Base-by-base conservation (phyloP, 2,888 invertebrate species). In the Bruchidius siliquastri region DNA sequence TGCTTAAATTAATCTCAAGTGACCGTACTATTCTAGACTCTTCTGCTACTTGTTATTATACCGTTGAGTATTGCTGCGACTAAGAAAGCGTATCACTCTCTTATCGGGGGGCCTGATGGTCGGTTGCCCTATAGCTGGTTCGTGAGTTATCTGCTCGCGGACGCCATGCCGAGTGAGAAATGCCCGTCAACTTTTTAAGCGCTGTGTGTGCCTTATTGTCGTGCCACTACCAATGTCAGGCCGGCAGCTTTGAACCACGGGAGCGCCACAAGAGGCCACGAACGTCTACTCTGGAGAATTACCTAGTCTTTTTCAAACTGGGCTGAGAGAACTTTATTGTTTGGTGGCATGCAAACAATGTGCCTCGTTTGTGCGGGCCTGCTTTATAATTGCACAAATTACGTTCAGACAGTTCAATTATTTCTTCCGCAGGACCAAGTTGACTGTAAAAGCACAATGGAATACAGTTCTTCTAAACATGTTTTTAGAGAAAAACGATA, bases 121-220 rank as follows among this genome's bases (percentile, higher is more conserved):
- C 76, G 76, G 76, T 79, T 80, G 78, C 76, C 77, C 69, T 49
- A 49, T 49, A 13, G 75, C 74, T 74, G 76, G 74, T 72, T 74
- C 74, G 74, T 77, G 78, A 76, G 73, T 74, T 72, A 77, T 78
- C 76, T 75, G 70, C 72, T 74, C 72, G 71, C 70, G 70, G 74
- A 75, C 80, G 75, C 75, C 79, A 79, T 79, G 79, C 79, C 67
- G 80, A 72, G 80, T 81, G 79, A 79, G 78, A 80, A 79, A 81
- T 79, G 78, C 75, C 75, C 79, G 72, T 74, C 71, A 49, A 49
- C 49, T 49, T 49, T 30, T 20, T 21, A 20, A 71, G 49, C 71
- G 32, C n/a, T 71, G 32, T 32, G 75, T 78, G 76, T 78, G 75
- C 70, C 49, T 49, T 49, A 49, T 49, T 49, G 49, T 49, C 49